Evolutionary conservation across 1,140 invertebrate species (phyloP).

Genomic region (Eurosta solidaginis): DNA sequence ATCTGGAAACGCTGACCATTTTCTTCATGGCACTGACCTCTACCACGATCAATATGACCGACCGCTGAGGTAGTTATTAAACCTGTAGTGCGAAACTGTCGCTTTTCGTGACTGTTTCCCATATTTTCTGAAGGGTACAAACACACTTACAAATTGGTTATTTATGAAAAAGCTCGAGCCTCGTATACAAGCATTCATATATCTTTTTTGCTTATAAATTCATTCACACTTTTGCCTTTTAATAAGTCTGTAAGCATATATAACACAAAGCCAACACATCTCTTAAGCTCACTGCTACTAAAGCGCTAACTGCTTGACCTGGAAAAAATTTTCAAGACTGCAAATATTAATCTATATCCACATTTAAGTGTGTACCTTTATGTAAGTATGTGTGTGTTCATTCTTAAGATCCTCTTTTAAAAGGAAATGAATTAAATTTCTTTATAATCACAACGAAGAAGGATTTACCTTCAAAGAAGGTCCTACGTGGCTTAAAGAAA

Average conservation of each 20-base stretch:
- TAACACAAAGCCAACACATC: not conserved
- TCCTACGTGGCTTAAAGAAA: no score
- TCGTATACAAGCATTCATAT: not conserved
- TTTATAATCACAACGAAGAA: not conserved
- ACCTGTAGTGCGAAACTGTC: no score
- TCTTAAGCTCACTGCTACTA: conserved; percentile 12
- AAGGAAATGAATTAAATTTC: not conserved
- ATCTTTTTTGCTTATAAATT: not conserved
- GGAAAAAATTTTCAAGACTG: not conserved
- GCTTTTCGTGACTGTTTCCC: no score
- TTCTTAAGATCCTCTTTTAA: not conserved
- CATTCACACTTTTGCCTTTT: conserved; percentile 16
- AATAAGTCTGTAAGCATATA: conserved; percentile 9
- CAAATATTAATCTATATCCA: not conserved
- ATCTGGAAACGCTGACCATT: no score
- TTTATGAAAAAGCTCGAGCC: not conserved
- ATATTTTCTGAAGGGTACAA: no score
- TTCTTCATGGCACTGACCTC: no score
- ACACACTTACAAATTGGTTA: not conserved
- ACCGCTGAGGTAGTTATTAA: no score
- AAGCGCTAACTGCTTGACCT: conserved; percentile 19
- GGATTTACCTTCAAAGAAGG: no score
- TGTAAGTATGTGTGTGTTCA: not conserved
- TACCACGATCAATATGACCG: no score
- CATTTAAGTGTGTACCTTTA: not conserved